Evolutionary conservation across 2,113 vertebrate species (phyloP), one percentile per base, ranked within the genome.

Genomic region (Pluvianellus socialis): DNA sequence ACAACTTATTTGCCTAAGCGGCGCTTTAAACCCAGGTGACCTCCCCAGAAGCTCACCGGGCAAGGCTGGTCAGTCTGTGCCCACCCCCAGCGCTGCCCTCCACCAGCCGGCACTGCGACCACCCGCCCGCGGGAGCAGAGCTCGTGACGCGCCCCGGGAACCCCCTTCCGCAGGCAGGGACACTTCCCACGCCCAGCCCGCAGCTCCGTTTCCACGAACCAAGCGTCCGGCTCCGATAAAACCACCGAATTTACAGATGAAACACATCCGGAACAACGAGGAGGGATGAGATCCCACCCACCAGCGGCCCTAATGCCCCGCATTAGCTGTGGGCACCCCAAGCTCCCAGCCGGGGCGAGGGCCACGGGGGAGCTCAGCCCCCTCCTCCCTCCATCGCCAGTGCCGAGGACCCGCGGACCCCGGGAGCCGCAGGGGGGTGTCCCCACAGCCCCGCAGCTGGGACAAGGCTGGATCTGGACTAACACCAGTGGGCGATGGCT

Each of bases 391-490:
- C 19, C 75, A 15, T 18, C 4, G 4, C 56, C 1, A 1, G 82
- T 11, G 27, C 47, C 7, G 33, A 55, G 47, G 30, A 72, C n/a
- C 20, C 6, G 2, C 6, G 1, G 38, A 38, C 23, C 16, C 18
- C 5, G 9, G 45, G 55, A 75, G 30, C 16, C 15, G 22, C 17
- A 1, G 0, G 10, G 27, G 79, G 45, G 24, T 26, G 21, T 21
- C 24, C 12, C 61, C 28, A 16, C 17, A 18, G 32, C 63, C 47
- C 53, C 6, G 8, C 2, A 0, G 9, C 0, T 27, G 32, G 30
- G 58, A 26, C 40, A 33, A 14, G 30, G 62, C 40, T 52, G 42
- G 18, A 12, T 28, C 24, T 66, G 58, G 12, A 32, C 35, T 50
- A 24, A 22, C 22, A 32, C 44, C 32, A 6, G 52, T 1, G 14